These are phyloP conservation scores for Elmis aenea DNA, from an alignment of 2,888 invertebrate genomes.

Conservation along the genomic window DNA sequence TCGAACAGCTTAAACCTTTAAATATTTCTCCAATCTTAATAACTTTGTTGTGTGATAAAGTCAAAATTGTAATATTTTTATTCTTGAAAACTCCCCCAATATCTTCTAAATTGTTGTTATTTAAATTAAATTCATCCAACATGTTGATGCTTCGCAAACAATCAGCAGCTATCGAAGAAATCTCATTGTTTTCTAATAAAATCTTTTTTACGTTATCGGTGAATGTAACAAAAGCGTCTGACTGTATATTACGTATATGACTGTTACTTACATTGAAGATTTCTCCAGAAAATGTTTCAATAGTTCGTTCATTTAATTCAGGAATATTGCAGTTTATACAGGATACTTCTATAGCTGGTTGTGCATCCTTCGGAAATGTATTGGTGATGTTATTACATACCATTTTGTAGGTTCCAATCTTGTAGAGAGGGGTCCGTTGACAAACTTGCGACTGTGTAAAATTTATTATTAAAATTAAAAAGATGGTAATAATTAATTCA, in stretches of 20 bases:
- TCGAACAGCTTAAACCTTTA: too few relatives aligned
- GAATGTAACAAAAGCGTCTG: constrained; percentile 5
- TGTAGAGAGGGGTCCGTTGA: too few relatives aligned
- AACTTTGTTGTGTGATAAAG: constrained; percentile 13
- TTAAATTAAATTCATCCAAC: constrained; percentile 7
- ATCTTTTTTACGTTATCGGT: constrained; percentile 1
- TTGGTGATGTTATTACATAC: not conserved
- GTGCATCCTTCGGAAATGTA: not conserved
- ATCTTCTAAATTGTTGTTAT: too few relatives aligned
- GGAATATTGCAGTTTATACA: constrained; percentile 7
- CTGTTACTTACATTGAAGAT: constrained; percentile 5
- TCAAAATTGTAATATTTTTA: constrained; percentile 3
- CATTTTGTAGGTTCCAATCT: too few relatives aligned
- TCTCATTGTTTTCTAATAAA: constrained; percentile 7
- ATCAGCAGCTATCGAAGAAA: constrained; percentile 3
- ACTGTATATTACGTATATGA: constrained; percentile 5
- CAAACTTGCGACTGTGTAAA: too few relatives aligned
- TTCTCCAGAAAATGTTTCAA: constrained; percentile 1
- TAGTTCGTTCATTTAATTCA: not conserved
- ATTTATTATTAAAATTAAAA: too few relatives aligned
- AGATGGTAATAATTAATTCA: too few relatives aligned
- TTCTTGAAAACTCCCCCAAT: too few relatives aligned
- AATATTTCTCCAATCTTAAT: constrained; percentile 5
- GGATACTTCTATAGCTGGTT: not conserved
- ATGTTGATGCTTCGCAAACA: constrained; percentile 3